Conservation (phyloP, 2,113 vertebrate species). For the Cisticola juncidis region DNA sequence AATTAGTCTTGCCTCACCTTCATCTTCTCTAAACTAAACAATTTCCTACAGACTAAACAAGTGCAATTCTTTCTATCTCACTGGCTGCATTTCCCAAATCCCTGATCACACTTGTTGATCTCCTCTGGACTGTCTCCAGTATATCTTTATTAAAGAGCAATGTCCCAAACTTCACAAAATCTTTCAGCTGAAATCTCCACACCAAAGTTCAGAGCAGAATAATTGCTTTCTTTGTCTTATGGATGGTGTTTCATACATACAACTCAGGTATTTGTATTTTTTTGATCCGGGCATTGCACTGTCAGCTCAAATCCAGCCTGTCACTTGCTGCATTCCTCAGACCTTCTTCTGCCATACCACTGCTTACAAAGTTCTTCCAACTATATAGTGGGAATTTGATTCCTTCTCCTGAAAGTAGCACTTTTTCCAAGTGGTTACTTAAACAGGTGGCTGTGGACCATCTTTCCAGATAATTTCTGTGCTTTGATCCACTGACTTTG, state of each 20-base stretch:
- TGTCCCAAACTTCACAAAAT: not conserved
- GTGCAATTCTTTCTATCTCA: not conserved
- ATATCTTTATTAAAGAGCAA: not conserved
- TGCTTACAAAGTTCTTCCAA: not conserved
- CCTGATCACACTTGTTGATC: not conserved
- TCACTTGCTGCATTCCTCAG: not conserved
- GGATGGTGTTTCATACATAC: not conserved
- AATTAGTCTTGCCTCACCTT: not conserved
- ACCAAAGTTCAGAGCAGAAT: not conserved
- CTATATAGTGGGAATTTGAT: not conserved
- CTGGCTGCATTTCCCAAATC: not conserved
- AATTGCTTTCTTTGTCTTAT: not conserved
- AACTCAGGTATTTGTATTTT: not conserved
- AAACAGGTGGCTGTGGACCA: not conserved
- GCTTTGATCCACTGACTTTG: not conserved
- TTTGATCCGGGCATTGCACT: not conserved
- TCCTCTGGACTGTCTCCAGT: not conserved
- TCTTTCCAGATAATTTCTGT: not conserved
- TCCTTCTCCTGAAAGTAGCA: not conserved
- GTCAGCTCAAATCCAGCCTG: not conserved
- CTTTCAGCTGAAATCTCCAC: not conserved
- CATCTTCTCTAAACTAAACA: not conserved
- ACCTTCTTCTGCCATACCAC: not conserved
- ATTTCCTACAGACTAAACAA: slow-evolving; percentile 33
- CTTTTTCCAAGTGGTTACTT: not conserved